These are phyloP conservation scores for Puma concolor DNA, from an alignment of 2,113 vertebrate genomes.

Conservation along the genomic window DNA sequence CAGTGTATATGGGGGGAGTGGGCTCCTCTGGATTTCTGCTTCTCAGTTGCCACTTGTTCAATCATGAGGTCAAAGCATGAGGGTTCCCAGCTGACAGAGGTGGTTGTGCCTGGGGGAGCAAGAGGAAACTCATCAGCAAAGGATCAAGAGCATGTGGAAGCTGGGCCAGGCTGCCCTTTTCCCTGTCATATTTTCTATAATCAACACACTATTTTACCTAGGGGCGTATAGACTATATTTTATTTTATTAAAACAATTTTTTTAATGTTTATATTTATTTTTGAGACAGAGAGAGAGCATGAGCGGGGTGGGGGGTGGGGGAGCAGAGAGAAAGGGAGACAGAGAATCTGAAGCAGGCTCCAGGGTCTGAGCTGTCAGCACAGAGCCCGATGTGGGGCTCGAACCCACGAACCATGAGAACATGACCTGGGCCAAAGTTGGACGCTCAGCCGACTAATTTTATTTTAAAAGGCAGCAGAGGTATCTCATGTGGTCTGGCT, in stretches of 20 bases:
- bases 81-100: background rate
- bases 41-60: background rate
- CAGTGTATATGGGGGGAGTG: fast-evolving
- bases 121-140: background rate
- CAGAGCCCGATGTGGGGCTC: too few relatives aligned
- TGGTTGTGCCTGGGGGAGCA: fast-evolving
- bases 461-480: background rate
- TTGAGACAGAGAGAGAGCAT: too few relatives aligned
- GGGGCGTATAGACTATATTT: background rate
- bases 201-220: background rate
- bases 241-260: background rate
- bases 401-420: too few relatives aligned
- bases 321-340: too few relatives aligned
- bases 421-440: too few relatives aligned
- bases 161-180: background rate
- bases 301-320: too few relatives aligned
- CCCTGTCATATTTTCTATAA: background rate
- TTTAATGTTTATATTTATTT: too few relatives aligned
- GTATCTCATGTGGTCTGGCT: background rate
- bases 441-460: too few relatives aligned
- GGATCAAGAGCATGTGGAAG: background rate
- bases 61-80: background rate
- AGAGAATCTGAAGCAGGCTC: too few relatives aligned
- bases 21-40: background rate
- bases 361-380: too few relatives aligned